Percentiles rank a stretch among this genome's conserved stretches.
Conservation (phyloP, 2,888 invertebrate genomes). For the Ochropacha duplaris region DNA sequence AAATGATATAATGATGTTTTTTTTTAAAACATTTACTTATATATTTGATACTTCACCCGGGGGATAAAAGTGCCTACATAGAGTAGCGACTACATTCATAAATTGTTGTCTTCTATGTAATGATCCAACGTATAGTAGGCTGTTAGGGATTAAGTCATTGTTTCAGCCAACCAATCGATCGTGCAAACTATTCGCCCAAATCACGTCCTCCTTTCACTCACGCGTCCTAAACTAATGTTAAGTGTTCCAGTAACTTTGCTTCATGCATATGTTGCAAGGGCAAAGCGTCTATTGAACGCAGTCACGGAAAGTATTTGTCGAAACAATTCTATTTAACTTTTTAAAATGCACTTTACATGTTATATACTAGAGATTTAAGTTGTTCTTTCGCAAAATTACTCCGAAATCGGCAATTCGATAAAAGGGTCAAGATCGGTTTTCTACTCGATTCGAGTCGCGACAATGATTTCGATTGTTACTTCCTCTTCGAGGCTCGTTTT, state of each 20-base stretch:
- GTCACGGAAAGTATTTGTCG: constrained; percentile 36
- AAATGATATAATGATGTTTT: too few species aligned
- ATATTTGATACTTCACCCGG: too few species aligned
- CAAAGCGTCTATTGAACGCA: constrained; percentile 45
- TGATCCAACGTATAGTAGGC: too few species aligned
- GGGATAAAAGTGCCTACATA: too few species aligned
- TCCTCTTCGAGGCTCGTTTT: neutral
- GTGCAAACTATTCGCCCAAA: constrained; percentile 10
- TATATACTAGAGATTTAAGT: neutral
- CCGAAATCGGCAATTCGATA: neutral
- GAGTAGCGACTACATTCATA: too few species aligned
- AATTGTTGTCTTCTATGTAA: too few species aligned
- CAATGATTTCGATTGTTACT: neutral
- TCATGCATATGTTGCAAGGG: constrained; percentile 56
- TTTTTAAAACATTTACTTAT: too few species aligned
- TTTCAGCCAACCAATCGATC: constrained; percentile 19
- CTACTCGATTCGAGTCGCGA: neutral
- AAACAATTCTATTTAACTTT: neutral
- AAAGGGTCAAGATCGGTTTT: constrained; percentile 7
- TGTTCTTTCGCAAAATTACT: neutral
- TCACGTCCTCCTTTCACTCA: constrained; percentile 58
- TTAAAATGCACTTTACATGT: neutral
- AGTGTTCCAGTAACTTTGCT: constrained; percentile 36
- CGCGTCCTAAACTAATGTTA: constrained; percentile 30
- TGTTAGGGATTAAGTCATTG: constrained; percentile 9